These are phyloP conservation scores for Cremastinae sp. DNA, from an alignment of 2,888 invertebrate species.

Conservation along the genomic window DNA sequence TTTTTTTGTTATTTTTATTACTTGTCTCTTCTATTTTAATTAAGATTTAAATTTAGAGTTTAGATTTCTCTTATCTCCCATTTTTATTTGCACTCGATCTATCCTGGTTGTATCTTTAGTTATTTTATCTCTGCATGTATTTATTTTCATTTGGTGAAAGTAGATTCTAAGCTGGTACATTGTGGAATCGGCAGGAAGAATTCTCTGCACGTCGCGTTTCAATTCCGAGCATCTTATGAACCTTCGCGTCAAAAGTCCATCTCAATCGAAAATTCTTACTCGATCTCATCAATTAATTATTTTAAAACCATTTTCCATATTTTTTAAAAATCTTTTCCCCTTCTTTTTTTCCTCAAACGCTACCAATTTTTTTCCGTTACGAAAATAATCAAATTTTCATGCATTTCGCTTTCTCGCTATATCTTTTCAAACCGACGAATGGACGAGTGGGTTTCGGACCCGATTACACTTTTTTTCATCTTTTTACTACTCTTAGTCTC, in stretches of 20 bases:
- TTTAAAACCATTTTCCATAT: not conserved
- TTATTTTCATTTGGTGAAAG: slow-evolving; percentile 48
- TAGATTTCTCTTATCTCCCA: slow-evolving; percentile 9
- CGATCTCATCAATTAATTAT: not conserved
- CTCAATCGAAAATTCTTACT: too few species aligned
- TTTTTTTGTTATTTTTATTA: slow-evolving; percentile 45
- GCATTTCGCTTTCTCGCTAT: not conserved
- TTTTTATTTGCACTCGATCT: too few species aligned
- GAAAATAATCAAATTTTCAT: too few species aligned
- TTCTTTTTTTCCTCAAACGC: slow-evolving; percentile 7
- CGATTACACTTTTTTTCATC: slow-evolving; percentile 28
- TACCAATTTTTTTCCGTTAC: not conserved
- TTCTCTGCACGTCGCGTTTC: slow-evolving; percentile 62
- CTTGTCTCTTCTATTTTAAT: slow-evolving; percentile 42
- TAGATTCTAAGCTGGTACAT: slow-evolving; percentile 64
- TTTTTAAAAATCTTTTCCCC: slow-evolving; percentile 4
- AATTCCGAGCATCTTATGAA: slow-evolving; percentile 61
- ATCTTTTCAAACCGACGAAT: slow-evolving; percentile 26
- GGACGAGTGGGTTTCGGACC: slow-evolving; percentile 47
- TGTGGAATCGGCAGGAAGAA: slow-evolving; percentile 66
- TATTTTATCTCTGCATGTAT: slow-evolving; percentile 19
- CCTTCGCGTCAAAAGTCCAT: slow-evolving; percentile 45
- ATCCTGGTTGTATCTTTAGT: slow-evolving; percentile 1
- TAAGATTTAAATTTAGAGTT: slow-evolving; percentile 55
- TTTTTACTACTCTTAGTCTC: slow-evolving; percentile 2